Evolutionary conservation across 2,888 invertebrate genomes (phyloP).

Genomic region (Mythimna albipuncta): DNA sequence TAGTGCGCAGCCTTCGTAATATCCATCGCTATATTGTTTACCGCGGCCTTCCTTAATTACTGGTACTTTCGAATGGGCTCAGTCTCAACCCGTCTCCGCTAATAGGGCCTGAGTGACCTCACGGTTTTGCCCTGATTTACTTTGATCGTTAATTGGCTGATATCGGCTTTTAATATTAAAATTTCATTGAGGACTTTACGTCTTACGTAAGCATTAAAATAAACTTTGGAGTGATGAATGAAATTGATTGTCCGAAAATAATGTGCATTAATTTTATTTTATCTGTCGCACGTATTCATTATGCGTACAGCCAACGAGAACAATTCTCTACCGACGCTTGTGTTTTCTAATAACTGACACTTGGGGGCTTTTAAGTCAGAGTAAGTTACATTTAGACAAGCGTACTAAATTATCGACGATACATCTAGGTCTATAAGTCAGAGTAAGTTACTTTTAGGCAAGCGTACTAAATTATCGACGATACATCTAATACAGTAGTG

Average conservation of each 20-base stretch:
- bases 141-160: constrained; percentile 76
- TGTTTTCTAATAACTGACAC: too few species aligned
- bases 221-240: constrained; percentile 49
- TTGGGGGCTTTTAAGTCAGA: too few species aligned
- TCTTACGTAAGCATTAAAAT: constrained; percentile 59
- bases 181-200: constrained; percentile 66
- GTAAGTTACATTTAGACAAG: too few species aligned
- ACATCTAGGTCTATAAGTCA: too few species aligned
- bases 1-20: constrained; percentile 68
- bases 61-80: constrained; percentile 76
- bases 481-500: too few species aligned
- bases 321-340: too few species aligned
- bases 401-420: too few species aligned
- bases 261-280: constrained; percentile 12
- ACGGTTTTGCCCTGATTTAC: constrained; percentile 77
- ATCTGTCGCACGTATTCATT: background rate
- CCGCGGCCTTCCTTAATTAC: constrained; percentile 76
- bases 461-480: too few species aligned
- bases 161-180: constrained; percentile 61
- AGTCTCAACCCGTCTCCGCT: constrained; percentile 72
- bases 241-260: constrained; percentile 21
- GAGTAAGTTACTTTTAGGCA: too few species aligned
- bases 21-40: constrained; percentile 73
- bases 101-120: constrained; percentile 76
- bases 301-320: too few species aligned